A percentile compares a stretch with the other conserved stretches of the same genome.
These are phyloP conservation scores for Lota lota DNA, from an alignment of 2,113 vertebrate genomes.

Conservation along the genomic window DNA sequence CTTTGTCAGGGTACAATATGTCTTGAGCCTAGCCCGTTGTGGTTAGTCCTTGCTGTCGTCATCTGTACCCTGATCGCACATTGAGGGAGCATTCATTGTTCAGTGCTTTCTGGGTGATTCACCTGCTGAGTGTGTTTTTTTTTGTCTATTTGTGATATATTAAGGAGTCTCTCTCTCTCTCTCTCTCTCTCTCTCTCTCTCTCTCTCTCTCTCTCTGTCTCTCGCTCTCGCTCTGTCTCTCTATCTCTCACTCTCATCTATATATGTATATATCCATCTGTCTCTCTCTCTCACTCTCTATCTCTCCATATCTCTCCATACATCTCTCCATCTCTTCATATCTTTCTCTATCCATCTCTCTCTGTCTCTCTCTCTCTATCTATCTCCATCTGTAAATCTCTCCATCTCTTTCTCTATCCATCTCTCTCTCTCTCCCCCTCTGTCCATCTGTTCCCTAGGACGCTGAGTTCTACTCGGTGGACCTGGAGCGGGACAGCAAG, in stretches of 20 bases:
- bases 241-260: background rate
- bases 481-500: slow-evolving; percentile 94
- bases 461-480: slow-evolving; percentile 94
- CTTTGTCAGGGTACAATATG: background rate
- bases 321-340: no score
- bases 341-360: slow-evolving; percentile 33
- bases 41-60: slow-evolving; percentile 36
- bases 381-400: slow-evolving; percentile 13
- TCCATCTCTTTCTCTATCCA: slow-evolving; percentile 48
- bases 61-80: slow-evolving; percentile 44
- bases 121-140: slow-evolving; percentile 45
- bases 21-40: slow-evolving; percentile 39
- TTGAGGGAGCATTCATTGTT: slow-evolving; percentile 49
- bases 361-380: slow-evolving; percentile 38
- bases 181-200: no score
- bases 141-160: slow-evolving; percentile 37
- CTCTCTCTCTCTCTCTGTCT: no score
- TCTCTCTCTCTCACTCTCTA: background rate
- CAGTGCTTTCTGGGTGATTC: slow-evolving; percentile 43
- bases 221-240: background rate
- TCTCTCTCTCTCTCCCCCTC: slow-evolving; percentile 45
- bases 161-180: no score
- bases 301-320: no score
- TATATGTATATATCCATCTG: background rate
- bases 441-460: slow-evolving; percentile 73